A percentile compares a stretch with the other conserved stretches of the same genome.
Evolutionary conservation across 2,888 invertebrate genomes (phyloP).

Genomic region (Acanthacorydalis orientalis): DNA sequence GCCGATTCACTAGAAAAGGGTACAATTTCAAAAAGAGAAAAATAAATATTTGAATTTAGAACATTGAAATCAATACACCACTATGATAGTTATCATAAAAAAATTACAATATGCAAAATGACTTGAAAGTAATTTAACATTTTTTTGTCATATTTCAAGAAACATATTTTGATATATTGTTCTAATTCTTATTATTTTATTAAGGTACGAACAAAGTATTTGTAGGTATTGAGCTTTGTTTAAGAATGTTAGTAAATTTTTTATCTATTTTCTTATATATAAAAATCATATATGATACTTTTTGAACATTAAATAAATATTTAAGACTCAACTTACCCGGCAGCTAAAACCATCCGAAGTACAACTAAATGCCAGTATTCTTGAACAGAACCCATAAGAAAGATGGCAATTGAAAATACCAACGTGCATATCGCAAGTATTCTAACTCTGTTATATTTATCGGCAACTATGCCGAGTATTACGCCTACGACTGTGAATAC

Average conservation of each 20-base stretch:
- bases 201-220: no score
- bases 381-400: slow-evolving; percentile 68
- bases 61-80: no score
- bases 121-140: not conserved
- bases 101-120: no score
- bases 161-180: no score
- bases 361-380: slow-evolving; percentile 84
- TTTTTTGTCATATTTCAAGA: not conserved
- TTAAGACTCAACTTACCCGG: slow-evolving; percentile 37
- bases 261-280: no score
- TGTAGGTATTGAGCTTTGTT: no score
- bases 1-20: slow-evolving; percentile 50
- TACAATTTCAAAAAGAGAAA: not conserved
- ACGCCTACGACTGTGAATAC: slow-evolving; percentile 82
- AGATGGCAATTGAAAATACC: slow-evolving; percentile 65
- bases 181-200: no score
- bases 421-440: slow-evolving; percentile 61
- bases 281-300: no score
- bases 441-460: slow-evolving; percentile 57
- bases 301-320: slow-evolving; percentile 3
- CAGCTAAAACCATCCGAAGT: slow-evolving; percentile 70
- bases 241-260: no score
- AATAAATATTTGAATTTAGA: not conserved
- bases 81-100: no score
- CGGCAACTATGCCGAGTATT: slow-evolving; percentile 66